Conservation (phyloP, 2,888 invertebrate genomes). For the Parnassius apollo region DNA sequence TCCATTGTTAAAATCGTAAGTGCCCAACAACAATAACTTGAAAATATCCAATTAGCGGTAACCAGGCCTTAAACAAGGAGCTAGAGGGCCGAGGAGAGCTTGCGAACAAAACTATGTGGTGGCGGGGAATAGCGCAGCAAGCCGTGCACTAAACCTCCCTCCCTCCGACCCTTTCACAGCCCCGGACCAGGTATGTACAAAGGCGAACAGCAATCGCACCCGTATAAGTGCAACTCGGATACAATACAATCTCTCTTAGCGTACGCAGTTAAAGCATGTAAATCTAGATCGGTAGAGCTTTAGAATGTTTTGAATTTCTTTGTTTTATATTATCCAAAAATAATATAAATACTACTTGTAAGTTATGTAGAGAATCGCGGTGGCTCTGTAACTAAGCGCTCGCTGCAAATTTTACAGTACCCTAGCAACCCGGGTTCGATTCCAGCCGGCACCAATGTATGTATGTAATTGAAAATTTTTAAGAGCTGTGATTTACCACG, state of each 20-base stretch:
- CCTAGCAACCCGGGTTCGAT: too few relatives aligned
- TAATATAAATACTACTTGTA: too few relatives aligned
- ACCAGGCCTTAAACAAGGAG: slow-evolving; percentile 60
- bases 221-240: slow-evolving; percentile 33
- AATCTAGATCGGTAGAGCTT: slow-evolving; percentile 9
- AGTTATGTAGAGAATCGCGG: too few relatives aligned
- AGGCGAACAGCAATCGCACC: slow-evolving; percentile 66
- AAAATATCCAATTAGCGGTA: slow-evolving; percentile 63
- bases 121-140: slow-evolving; percentile 60
- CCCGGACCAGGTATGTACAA: slow-evolving; percentile 52
- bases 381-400: too few relatives aligned
- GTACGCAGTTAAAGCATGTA: slow-evolving; percentile 19
- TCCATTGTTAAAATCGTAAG: slow-evolving; percentile 41
- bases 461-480: too few relatives aligned
- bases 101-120: slow-evolving; percentile 74
- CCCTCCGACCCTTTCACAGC: slow-evolving; percentile 35
- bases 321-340: too few relatives aligned
- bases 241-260: slow-evolving; percentile 45
- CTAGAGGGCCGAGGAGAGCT: slow-evolving; percentile 62
- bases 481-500: too few relatives aligned
- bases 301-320: slow-evolving; percentile 1
- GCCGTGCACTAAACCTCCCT: slow-evolving; percentile 47
- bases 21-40: slow-evolving; percentile 47
- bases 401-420: too few relatives aligned
- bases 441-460: too few relatives aligned